Base-by-base conservation (phyloP, 2,797 vertebrate species). In the Eospalax fontanierii region DNA sequence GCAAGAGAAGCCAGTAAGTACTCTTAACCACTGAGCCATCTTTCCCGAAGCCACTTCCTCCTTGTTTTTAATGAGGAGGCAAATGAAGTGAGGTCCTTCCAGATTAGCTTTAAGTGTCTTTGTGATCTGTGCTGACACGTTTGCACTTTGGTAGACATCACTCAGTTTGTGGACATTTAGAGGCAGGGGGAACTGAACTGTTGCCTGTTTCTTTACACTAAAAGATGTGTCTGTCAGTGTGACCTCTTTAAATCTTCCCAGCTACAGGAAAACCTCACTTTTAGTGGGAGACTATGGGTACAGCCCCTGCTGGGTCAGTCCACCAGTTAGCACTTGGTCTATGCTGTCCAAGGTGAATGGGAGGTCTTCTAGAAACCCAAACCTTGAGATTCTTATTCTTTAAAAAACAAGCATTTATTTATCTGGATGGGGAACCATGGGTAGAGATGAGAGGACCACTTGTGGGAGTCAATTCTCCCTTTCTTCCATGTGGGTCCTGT, bases 271-370 rank as follows among this genome's bases (percentile, higher is more conserved):
- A 59, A 10, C 35, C 63, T 61, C 12, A 19, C 35, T n/a, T 24
- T 63, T 54, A 40, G 26, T 43, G 83, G 76, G 83, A 96, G 90
- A 74, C 59, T 87, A 66, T 89, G 90, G 57, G 38, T 30, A 96
- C 59, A 66, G 59, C 96, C 97, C 80, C 96, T 97, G 71, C 95
- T 75, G 96, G 97, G 83, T n/a, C 22, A 28, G 66, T 71, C 73
- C 75, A 65, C 63, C 78, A 81, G 57, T 26, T 88, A 65, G 66
- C 73, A 1, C 4, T 59, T 15, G 78, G 43, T 79, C 16, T 7
- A 8, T 10, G 22, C 16, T 24, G 66, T 65, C 40, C 6, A 57
- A 68, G 43, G 75, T 24, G 11, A 73, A 4, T 4, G 30, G 59
- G 24, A 26, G 70, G 57, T 54, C 18, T 8, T 16, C n/a, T 2